A percentile compares a stretch with the other conserved stretches of the same genome.
Evolutionary conservation across 2,888 invertebrate species (phyloP).

Genomic region (Choreutis nemorana): DNA sequence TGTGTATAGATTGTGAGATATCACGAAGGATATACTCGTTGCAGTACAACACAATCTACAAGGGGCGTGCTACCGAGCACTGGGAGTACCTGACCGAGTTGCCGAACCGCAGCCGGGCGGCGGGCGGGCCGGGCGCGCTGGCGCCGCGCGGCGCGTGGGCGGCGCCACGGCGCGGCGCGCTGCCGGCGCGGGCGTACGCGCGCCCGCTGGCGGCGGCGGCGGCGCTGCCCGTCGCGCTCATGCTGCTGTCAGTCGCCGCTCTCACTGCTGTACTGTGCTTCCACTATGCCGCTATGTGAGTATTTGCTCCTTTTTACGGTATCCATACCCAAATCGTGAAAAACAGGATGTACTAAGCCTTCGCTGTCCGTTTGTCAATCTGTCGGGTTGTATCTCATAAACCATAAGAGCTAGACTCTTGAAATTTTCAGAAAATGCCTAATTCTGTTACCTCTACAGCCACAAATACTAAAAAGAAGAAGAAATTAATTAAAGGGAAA

Average conservation of each 20-base stretch:
- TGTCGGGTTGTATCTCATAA: too few species aligned
- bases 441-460: too few species aligned
- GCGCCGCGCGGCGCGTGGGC: conserved; percentile 59
- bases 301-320: too few species aligned
- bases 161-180: conserved; percentile 63
- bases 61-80: conserved; percentile 32
- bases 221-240: conserved; percentile 72
- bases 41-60: conserved; percentile 53
- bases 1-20: too few species aligned
- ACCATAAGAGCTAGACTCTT: too few species aligned
- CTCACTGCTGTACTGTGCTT: conserved; percentile 79
- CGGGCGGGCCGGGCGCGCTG: conserved; percentile 17
- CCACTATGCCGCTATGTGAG: conserved; percentile 81
- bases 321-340: too few species aligned
- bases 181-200: conserved; percentile 75
- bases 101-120: conserved; percentile 21
- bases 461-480: too few species aligned
- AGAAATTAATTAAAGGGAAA: too few species aligned
- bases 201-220: conserved; percentile 75
- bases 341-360: too few species aligned
- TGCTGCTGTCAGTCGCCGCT: conserved; percentile 71
- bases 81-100: conserved; percentile 38
- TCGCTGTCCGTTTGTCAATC: too few species aligned
- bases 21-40: too few species aligned
- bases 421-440: too few species aligned